These are phyloP conservation scores for Ectropis grisescens DNA, from an alignment of 1,140 invertebrate genomes.

Conservation along the genomic window DNA sequence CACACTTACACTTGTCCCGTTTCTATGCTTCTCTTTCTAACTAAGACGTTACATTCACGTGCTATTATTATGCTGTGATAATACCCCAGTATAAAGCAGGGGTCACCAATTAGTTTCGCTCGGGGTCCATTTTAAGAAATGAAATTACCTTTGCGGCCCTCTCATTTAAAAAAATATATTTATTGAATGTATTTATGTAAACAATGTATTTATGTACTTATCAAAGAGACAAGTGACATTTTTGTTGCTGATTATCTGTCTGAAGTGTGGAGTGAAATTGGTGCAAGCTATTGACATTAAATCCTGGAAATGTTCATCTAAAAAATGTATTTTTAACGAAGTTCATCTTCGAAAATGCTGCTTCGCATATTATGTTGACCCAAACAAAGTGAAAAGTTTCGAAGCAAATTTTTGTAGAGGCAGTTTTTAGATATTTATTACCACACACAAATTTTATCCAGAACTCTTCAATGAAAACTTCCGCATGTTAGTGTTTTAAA, in stretches of 20 bases:
- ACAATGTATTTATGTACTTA: constrained; percentile 6
- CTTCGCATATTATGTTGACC: constrained; percentile 10
- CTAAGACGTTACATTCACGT: too few species aligned
- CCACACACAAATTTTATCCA: constrained; percentile 14
- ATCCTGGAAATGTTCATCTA: constrained; percentile 15
- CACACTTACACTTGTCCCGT: too few species aligned
- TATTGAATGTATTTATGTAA: constrained; percentile 11
- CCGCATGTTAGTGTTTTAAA: constrained; percentile 11
- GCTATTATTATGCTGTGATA: too few species aligned
- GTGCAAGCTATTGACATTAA: constrained; percentile 18
- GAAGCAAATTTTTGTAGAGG: constrained; percentile 12
- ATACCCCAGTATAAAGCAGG: too few species aligned
- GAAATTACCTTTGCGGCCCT: constrained; percentile 1
- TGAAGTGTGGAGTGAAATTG: constrained; percentile 14
- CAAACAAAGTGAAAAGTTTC: constrained; percentile 13
- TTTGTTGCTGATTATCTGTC: constrained; percentile 9
- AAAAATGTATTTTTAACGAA: constrained; percentile 18
- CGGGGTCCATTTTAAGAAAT: constrained; percentile 3
- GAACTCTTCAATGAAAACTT: constrained; percentile 11
- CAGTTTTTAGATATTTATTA: constrained; percentile 13
- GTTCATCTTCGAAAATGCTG: constrained; percentile 16
- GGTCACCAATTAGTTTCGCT: too few species aligned
- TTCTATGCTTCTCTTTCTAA: too few species aligned
- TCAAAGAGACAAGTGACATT: constrained; percentile 12
- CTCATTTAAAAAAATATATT: constrained; percentile 11